These are phyloP conservation scores for Tryphoninae sp. DNA, from an alignment of 2,888 invertebrate genomes.

Conservation along the genomic window DNA sequence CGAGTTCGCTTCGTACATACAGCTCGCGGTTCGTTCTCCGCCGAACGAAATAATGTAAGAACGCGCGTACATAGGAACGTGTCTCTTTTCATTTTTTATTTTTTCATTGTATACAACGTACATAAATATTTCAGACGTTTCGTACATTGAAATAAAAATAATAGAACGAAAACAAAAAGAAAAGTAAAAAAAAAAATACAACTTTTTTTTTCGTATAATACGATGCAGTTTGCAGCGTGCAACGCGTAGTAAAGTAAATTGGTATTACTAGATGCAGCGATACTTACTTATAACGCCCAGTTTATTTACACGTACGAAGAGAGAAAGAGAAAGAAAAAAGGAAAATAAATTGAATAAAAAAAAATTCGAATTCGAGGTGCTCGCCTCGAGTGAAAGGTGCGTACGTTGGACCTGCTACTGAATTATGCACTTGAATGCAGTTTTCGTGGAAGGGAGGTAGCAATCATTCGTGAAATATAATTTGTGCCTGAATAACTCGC, in stretches of 20 bases:
- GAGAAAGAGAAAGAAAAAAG: constrained; percentile 12
- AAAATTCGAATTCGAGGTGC: constrained; percentile 9
- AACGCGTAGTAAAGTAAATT: not conserved
- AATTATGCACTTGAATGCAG: constrained; percentile 34
- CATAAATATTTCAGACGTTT: not conserved
- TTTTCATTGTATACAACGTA: not conserved
- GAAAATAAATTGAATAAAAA: not conserved
- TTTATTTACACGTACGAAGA: constrained; percentile 13
- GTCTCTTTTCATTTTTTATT: too few relatives aligned
- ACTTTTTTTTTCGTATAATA: not conserved
- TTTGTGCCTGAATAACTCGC: constrained; percentile 46
- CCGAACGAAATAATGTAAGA: not conserved
- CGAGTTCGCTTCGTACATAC: not conserved
- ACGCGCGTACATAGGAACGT: constrained; percentile 13
- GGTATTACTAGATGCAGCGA: not conserved
- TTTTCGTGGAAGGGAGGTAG: constrained; percentile 16
- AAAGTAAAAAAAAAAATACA: too few relatives aligned
- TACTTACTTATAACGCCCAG: constrained; percentile 42
- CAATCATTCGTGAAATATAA: constrained; percentile 59
- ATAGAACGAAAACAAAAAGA: too few relatives aligned
- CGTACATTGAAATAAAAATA: too few relatives aligned
- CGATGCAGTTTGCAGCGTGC: constrained; percentile 7
- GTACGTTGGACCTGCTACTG: constrained; percentile 31
- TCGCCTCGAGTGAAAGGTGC: constrained; percentile 55
- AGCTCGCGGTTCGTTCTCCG: not conserved